Conservation (phyloP, 2,888 invertebrate genomes). For the Cheilosia impressa region DNA sequence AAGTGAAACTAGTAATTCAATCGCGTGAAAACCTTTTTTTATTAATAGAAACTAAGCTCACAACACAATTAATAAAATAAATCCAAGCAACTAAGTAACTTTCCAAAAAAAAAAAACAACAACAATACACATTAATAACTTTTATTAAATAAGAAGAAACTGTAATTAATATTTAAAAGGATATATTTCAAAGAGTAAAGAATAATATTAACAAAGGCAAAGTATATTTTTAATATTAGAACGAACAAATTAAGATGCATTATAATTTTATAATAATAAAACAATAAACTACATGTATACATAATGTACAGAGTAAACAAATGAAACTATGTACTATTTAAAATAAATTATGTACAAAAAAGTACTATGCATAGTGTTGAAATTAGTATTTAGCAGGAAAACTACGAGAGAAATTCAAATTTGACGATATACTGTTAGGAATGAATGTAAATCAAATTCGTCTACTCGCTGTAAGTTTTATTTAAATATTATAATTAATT, state of each 20-base stretch:
- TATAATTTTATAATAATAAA: conserved; percentile 53
- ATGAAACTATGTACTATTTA: conserved; percentile 53
- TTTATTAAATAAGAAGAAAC: conserved; percentile 48
- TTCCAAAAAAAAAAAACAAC: conserved; percentile 53
- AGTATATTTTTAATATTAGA: conserved; percentile 74
- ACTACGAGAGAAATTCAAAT: conserved; percentile 29
- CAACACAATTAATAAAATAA: conserved; percentile 53
- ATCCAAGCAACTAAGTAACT: conserved; percentile 59
- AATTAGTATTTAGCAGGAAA: conserved; percentile 21
- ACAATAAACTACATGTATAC: conserved; percentile 44
- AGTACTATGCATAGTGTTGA: conserved; percentile 23
- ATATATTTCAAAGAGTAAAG: conserved; percentile 37
- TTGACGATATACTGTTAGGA: conserved; percentile 19
- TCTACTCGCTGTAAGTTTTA: conserved; percentile 40
- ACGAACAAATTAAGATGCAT: conserved; percentile 63
- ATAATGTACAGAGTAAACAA: conserved; percentile 32
- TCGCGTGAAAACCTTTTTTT: conserved; percentile 27
- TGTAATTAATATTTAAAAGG: conserved; percentile 54
- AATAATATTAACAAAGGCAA: conserved; percentile 33
- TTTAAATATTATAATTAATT: conserved; percentile 28
- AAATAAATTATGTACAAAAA: conserved; percentile 26
- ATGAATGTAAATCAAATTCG: conserved; percentile 55
- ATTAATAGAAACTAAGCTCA: conserved; percentile 45
- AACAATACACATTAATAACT: conserved; percentile 23
- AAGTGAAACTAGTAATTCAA: conserved; percentile 35